Evolutionary conservation across 2,113 vertebrate genomes (phyloP).

Genomic region (Mugil cephalus): DNA sequence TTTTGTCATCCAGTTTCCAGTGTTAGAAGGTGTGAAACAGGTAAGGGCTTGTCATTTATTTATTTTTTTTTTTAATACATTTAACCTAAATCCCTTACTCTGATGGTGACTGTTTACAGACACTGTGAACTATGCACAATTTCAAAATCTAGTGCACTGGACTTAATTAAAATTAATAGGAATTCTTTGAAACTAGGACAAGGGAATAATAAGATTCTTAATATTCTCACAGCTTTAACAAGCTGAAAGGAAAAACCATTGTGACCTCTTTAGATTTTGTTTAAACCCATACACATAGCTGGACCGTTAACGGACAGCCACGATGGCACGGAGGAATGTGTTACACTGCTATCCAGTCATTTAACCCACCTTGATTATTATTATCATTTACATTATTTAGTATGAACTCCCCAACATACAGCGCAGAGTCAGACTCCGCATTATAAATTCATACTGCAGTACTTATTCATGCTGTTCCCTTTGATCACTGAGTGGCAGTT

Average conservation of each 20-base stretch:
- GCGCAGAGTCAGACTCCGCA: conserved; percentile 6
- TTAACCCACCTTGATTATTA: too few relatives aligned
- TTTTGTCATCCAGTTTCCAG: too few relatives aligned
- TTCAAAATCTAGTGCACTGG: background rate
- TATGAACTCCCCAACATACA: background rate
- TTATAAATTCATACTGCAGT: conserved; percentile 33
- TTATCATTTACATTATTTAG: conserved; percentile 6
- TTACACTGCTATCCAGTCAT: background rate
- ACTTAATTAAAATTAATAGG: background rate
- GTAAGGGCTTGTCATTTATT: background rate
- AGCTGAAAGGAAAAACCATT: background rate
- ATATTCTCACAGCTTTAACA: background rate
- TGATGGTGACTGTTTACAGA: background rate
- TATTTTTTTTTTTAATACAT: background rate
- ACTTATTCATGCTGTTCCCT: conserved; percentile 29
- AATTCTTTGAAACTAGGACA: background rate
- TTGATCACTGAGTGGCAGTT: conserved; percentile 49
- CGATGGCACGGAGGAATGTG: conserved; percentile 1
- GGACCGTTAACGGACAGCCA: background rate
- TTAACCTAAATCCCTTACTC: background rate
- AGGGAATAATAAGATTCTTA: background rate
- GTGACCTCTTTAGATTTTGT: background rate
- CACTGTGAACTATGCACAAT: background rate
- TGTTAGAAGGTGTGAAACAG: background rate
- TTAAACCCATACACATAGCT: background rate